Evolutionary conservation across 2,888 invertebrate species (phyloP), one percentile per base, ranked within the genome.

Genomic region (Melitaea athalia): DNA sequence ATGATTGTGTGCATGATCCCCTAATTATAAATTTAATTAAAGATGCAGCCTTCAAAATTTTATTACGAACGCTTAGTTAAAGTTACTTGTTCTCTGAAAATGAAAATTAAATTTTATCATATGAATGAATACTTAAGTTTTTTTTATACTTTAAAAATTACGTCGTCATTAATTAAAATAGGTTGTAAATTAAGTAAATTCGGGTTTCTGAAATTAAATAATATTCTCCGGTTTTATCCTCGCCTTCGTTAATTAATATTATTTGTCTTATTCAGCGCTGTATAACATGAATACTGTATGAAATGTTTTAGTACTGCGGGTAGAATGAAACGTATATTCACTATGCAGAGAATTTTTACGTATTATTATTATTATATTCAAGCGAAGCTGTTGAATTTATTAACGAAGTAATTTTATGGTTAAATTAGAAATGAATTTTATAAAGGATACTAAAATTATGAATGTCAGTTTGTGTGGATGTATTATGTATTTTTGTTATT

Each of bases 181-280:
- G 24, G 7, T 6, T 64, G 42, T 61, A 60, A 61, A 61, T 53
- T 47, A 45, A 38, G 60, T 15, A 53, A 53, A 66, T 66, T 61
- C 45, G 31, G 60, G 60, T 47, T 66, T 60, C 49, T n/a, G 33
- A 61, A 60, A 61, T 66, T 61, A 66, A 61, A 66, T 66, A 47
- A 47, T 53, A 53, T 45, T 60, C 42, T 53, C 65, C 38, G 60
- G 61, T 63, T 69, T n/a, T 55, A 62, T 45, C 65, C 50, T 57
- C 57, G 50, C 45, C 59, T 47, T 42, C 69, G 52, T 66, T 69
- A 63, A 69, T 69, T 66, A 24, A 24, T 24, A 38, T 38, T 38
- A 50, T 69, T 63, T 62, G 45, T 42, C 33, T 47, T 53, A 57
- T 53, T 60, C 33, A 31, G 12, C 12, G 31, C 33, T 14, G 33